Conservation (phyloP, 2,888 invertebrate species). For the Hydrotaea diabolus region DNA sequence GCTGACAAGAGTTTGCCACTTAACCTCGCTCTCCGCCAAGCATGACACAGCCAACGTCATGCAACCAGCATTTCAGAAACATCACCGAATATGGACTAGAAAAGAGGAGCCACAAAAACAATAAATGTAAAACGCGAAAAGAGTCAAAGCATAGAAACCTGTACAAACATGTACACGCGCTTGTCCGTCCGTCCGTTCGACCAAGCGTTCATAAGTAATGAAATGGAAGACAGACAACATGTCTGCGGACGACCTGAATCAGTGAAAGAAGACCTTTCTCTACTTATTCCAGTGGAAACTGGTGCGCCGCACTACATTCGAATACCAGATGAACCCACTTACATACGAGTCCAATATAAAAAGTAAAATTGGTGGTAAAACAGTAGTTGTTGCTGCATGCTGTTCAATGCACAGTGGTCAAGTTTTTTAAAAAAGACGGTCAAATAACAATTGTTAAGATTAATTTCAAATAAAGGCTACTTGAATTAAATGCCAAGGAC, state of each 20-base stretch:
- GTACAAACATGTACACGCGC: not conserved
- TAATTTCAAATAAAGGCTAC: too few relatives aligned
- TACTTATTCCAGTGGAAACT: constrained; percentile 13
- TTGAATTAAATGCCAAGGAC: too few relatives aligned
- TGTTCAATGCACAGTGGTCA: not conserved
- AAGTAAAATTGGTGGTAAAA: not conserved
- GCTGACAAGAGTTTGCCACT: constrained; percentile 59
- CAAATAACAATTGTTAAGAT: too few relatives aligned
- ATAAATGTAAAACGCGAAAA: not conserved
- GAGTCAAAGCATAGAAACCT: not conserved
- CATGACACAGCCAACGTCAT: constrained; percentile 43
- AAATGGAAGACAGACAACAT: not conserved
- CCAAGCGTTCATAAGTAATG: not conserved
- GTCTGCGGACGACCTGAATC: not conserved
- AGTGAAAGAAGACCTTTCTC: constrained; percentile 23
- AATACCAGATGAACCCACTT: not conserved
- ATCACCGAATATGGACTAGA: not conserved
- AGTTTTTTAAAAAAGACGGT: not conserved
- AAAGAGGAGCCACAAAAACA: not conserved
- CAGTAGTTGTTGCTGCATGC: not conserved
- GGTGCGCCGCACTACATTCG: constrained; percentile 1
- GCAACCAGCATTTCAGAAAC: constrained; percentile 5
- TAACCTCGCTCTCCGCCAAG: constrained; percentile 65
- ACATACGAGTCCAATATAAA: not conserved
- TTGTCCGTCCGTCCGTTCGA: not conserved